phyloP scores from a whole-genome alignment of 2,888 invertebrate genomes.

The Atethmia centrago region DNA sequence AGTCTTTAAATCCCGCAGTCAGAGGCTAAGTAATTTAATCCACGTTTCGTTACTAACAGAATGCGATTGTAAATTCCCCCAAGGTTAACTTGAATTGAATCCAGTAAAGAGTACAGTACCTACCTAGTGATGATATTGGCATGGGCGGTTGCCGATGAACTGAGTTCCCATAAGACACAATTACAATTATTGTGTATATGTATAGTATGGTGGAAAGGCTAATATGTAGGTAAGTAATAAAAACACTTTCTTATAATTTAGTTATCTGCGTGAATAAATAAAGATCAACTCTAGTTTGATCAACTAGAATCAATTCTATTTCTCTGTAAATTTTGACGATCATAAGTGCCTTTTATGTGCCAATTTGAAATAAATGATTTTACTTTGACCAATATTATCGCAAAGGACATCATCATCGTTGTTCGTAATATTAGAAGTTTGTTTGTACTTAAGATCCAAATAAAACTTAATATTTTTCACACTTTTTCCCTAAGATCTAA shows the following conservation, averaged over 20 bases:
- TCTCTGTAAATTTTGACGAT: too few species aligned
- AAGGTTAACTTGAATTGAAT: conserved; percentile 23
- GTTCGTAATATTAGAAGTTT: neutral
- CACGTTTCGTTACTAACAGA: conserved; percentile 15
- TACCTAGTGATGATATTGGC: conserved; percentile 10
- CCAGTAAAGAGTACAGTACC: neutral
- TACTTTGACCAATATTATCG: conserved; percentile 3
- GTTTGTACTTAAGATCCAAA: neutral
- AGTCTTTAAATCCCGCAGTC: conserved; percentile 11
- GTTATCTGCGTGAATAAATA: neutral
- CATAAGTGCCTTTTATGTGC: too few species aligned
- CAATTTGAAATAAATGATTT: too few species aligned
- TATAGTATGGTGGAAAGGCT: neutral
- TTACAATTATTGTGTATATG: conserved; percentile 6
- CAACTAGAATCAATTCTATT: too few species aligned
- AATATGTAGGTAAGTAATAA: conserved; percentile 8
- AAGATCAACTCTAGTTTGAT: conserved; percentile 5
- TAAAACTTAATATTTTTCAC: neutral
- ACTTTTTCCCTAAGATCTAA: neutral
- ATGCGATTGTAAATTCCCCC: conserved; percentile 6
- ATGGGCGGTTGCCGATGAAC: conserved; percentile 10
- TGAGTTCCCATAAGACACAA: conserved; percentile 12
- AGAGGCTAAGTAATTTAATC: conserved; percentile 18
- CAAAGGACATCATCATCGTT: neutral
- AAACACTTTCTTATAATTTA: neutral